phyloP scores from a whole-genome alignment of 2,113 vertebrate species.

The Felis catus region F.catus_Fca126_mat1.0 CM031418.1:21644501-21645000 shows the following conservation, averaged over 20 bases:
- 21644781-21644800: not conserved
- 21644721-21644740: not conserved
- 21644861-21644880: not conserved
- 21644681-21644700: not conserved
- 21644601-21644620: not conserved
- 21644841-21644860: not conserved
- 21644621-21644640: not conserved
- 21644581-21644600: rapidly evolving
- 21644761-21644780: not conserved
- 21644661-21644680: not conserved
- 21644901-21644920: not conserved
- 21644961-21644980: slow-evolving; percentile 24
- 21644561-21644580: not conserved
- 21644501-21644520: not conserved
- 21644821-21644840: not conserved
- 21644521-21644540: not conserved
- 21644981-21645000: not conserved
- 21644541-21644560: not conserved
- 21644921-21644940: not conserved
- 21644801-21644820: not conserved
- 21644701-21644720: not conserved
- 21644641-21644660: not conserved
- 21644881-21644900: not conserved
- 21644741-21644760: not conserved
- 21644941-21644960: not conserved